phyloP scores from a whole-genome alignment of 2,113 vertebrate genomes.

The Chlamydotis undulata region DNA sequence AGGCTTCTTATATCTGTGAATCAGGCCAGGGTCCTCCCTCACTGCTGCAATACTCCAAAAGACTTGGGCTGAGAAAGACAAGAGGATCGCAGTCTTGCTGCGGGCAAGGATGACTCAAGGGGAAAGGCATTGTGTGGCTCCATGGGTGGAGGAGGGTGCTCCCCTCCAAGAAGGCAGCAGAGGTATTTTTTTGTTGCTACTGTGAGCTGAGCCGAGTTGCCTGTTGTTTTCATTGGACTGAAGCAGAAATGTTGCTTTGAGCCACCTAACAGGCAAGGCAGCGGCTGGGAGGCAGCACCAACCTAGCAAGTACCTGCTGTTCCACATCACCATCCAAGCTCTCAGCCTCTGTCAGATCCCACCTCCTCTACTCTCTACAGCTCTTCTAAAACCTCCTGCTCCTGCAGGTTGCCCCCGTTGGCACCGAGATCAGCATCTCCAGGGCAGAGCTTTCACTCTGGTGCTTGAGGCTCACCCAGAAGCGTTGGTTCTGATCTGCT shows the following conservation, averaged over 20 bases:
- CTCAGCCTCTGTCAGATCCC: fast-evolving
- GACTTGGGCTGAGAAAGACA: neutral
- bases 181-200: neutral
- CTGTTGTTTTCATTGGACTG: neutral
- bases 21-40: neutral
- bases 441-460: neutral
- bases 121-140: neutral
- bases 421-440: neutral
- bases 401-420: neutral
- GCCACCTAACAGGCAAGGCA: fast-evolving
- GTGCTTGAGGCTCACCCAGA: neutral
- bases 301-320: neutral
- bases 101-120: neutral
- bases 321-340: fast-evolving
- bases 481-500: neutral
- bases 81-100: neutral
- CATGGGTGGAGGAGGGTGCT: neutral
- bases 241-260: neutral
- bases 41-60: neutral
- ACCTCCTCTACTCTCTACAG: neutral
- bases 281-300: neutral
- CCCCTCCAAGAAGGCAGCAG: neutral
- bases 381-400: neutral
- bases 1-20: neutral
- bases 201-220: neutral